phyloP scores from a whole-genome alignment of 2,888 invertebrate species.

The Sicus ferrugineus region DNA sequence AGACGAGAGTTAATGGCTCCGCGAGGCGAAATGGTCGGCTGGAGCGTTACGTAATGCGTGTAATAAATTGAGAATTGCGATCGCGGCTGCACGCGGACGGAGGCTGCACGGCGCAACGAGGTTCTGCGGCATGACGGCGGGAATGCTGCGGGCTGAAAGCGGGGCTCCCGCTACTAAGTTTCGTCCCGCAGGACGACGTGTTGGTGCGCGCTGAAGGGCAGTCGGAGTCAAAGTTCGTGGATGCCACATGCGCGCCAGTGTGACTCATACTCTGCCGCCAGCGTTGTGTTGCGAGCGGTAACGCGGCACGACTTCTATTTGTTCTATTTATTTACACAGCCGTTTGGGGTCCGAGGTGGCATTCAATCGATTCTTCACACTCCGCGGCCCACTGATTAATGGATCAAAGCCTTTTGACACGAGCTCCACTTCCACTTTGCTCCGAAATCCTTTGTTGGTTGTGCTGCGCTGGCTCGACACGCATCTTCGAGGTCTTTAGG shows the following conservation, averaged over 20 bases:
- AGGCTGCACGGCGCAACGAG: too few relatives aligned
- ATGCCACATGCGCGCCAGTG: too few relatives aligned
- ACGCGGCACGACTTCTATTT: too few relatives aligned
- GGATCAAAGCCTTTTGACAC: conserved; percentile 65
- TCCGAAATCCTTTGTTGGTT: conserved; percentile 64
- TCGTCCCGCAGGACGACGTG: neutral
- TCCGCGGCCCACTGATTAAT: conserved; percentile 60
- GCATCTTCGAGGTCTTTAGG: conserved; percentile 51
- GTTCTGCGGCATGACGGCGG: neutral
- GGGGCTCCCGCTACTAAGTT: neutral
- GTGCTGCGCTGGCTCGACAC: conserved; percentile 48
- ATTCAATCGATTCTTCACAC: conserved; percentile 15
- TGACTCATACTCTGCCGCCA: neutral
- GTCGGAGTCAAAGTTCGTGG: too few relatives aligned
- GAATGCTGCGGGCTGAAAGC: neutral
- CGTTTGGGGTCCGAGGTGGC: neutral
- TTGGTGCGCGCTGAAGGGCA: too few relatives aligned
- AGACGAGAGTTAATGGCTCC: neutral
- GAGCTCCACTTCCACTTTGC: conserved; percentile 62
- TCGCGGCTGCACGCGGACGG: neutral
- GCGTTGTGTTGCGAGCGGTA: neutral
- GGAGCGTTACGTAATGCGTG: neutral
- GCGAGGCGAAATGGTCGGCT: neutral
- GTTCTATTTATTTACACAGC: conserved; percentile 19
- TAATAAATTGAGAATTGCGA: neutral